Conservation (phyloP, 2,113 vertebrate species). For the Mesocricetus auratus region DNA sequence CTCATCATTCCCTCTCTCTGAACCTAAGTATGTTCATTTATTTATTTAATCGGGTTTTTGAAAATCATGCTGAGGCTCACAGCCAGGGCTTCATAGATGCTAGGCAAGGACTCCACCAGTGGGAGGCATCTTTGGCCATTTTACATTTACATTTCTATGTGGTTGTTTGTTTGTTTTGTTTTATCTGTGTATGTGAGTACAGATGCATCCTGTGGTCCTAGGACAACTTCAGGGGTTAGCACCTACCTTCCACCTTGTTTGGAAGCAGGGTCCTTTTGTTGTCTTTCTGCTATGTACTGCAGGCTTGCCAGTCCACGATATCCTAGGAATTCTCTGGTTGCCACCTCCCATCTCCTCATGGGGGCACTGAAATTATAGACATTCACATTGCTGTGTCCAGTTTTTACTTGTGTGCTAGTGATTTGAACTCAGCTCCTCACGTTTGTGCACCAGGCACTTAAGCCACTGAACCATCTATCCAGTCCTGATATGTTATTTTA, state of each 20-base stretch:
- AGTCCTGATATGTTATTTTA: background rate
- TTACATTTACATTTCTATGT: background rate
- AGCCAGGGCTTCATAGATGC: background rate
- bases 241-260: background rate
- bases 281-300: background rate
- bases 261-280: background rate
- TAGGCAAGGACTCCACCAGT: background rate
- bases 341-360: too few relatives aligned
- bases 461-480: background rate
- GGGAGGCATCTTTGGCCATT: background rate
- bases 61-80: background rate
- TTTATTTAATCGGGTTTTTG: background rate
- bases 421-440: background rate
- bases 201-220: too few relatives aligned
- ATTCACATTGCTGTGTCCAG: background rate
- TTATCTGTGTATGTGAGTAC: background rate
- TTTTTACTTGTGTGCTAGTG: background rate
- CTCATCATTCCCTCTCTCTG: constrained; percentile 36
- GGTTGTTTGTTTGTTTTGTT: background rate
- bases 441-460: background rate
- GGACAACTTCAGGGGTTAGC: background rate
- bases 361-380: background rate
- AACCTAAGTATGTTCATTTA: background rate
- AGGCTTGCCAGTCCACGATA: background rate
- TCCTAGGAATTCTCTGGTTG: background rate